phyloP scores from a whole-genome alignment of 2,113 vertebrate genomes.

The Diadophis punctatus region DNA sequence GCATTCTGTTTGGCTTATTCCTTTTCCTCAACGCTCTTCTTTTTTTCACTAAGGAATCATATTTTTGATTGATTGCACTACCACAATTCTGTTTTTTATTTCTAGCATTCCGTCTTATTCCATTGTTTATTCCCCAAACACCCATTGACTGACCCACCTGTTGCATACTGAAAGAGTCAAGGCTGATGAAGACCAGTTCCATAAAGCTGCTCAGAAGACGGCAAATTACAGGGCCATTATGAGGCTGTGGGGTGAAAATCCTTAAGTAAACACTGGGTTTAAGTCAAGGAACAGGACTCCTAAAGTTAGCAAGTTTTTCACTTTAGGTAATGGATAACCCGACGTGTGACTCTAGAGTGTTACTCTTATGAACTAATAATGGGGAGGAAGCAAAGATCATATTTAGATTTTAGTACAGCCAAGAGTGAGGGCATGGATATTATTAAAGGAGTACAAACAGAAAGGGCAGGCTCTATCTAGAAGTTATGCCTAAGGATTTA shows the following conservation, averaged over 20 bases:
- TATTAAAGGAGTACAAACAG: constrained; percentile 66
- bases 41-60: constrained; percentile 41
- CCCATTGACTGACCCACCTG: constrained; percentile 61
- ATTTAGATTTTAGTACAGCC: constrained; percentile 66
- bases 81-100: constrained; percentile 35
- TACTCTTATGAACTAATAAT: constrained; percentile 65
- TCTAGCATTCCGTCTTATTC: constrained; percentile 38
- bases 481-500: constrained; percentile 70
- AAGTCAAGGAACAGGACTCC: constrained; percentile 60
- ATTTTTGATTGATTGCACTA: constrained; percentile 56
- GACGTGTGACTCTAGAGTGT: constrained; percentile 51
- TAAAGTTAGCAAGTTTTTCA: constrained; percentile 56
- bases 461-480: constrained; percentile 63
- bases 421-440: constrained; percentile 67
- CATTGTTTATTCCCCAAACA: constrained; percentile 53
- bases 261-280: constrained; percentile 60
- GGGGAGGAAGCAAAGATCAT: constrained; percentile 65
- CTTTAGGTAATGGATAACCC: constrained; percentile 66
- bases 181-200: constrained; percentile 53
- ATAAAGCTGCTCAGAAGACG: constrained; percentile 52
- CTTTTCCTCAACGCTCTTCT: constrained; percentile 6
- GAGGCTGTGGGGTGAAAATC: constrained; percentile 62
- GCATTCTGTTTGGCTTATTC: constrained; percentile 27
- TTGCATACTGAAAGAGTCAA: constrained; percentile 47
- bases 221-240: constrained; percentile 64